Percentiles rank a stretch among this genome's conserved stretches.
Conservation (phyloP, 2,888 invertebrate species). For the Patella caerulea region DNA sequence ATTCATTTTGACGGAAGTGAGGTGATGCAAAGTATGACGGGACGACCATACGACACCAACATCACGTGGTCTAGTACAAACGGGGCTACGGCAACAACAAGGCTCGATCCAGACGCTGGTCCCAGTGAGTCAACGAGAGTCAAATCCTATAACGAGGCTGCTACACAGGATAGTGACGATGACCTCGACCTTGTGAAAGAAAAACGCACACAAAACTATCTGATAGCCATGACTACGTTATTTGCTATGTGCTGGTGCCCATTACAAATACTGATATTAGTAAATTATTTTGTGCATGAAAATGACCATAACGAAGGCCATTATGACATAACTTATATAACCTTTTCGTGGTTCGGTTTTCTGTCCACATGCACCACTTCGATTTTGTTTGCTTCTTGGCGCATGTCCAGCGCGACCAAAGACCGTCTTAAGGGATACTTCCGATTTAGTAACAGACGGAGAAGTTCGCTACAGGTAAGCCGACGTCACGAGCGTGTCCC, state of each 20-base stretch:
- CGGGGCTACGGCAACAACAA: constrained; percentile 5
- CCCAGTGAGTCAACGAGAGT: constrained; percentile 14
- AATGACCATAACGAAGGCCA: constrained; percentile 80
- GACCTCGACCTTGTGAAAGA: constrained; percentile 74
- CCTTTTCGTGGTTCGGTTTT: constrained; percentile 82
- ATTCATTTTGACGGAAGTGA: constrained; percentile 47
- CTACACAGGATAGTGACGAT: constrained; percentile 60
- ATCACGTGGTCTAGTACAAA: constrained; percentile 39
- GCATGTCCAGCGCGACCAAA: constrained; percentile 72
- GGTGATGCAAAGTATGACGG: constrained; percentile 26
- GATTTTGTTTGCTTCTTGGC: constrained; percentile 78
- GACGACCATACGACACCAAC: constrained; percentile 36
- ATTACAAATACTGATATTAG: constrained; percentile 77
- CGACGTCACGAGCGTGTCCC: constrained; percentile 15
- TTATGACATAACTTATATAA: constrained; percentile 80
- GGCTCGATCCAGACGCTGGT: constrained; percentile 7
- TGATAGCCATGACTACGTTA: constrained; percentile 78
- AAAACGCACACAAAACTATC: constrained; percentile 79
- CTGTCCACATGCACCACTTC: constrained; percentile 80
- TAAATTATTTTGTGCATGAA: constrained; percentile 78
- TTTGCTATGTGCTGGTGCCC: constrained; percentile 81
- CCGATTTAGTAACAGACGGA: constrained; percentile 60
- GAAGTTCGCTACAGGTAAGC: constrained; percentile 35
- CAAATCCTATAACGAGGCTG: constrained; percentile 39
- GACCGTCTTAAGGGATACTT: constrained; percentile 66